Evolutionary conservation across 2,797 vertebrate genomes (phyloP), one percentile per base, ranked within the genome.

Genomic region (Melanitta fusca): DNA sequence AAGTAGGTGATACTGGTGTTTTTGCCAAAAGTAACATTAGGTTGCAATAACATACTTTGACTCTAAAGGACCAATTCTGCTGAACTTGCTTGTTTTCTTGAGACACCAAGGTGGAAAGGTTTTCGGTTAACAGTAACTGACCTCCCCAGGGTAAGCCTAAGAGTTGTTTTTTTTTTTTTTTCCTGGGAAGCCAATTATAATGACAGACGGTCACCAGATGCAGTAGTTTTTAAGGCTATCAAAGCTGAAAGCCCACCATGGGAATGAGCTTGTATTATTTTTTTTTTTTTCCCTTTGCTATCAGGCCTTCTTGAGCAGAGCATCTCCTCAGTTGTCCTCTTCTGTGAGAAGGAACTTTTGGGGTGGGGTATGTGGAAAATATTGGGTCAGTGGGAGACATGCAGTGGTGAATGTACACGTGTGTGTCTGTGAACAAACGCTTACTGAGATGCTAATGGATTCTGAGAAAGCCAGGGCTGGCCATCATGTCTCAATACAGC

Each of bases 391-490:
- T 20, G 36, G n/a, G 57, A 88, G 47, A 30, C 0, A 1, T 58
- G 83, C 1, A 1, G 39, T 54, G 62, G 17, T 83, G 78, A 7
- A 38, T 13, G 77, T 72, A n/a, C 0, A 0, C 77, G 57, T 69
- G 53, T 25, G 2, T 30, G 51, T 54, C 77, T 75, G 58, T 86
- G 73, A 96, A 75, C 86, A 96, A 92, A 78, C 34, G 36, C 14
- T 54, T 56, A 34, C 54, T 93, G 91, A 0, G 12, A 49, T 1
- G 13, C 54, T 90, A 92, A 64, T 74, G 91, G 77, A 90, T 96
- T 95, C 94, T 89, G 93, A 96, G 95, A 96, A 94, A 97, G 78
- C 47, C 82, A 75, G 34, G 70, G 58, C 83, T 92, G 80, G 74
- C 69, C 14, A 11, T 65, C 1, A 1, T 58, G 56, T 91, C 95